Percentiles rank a stretch among this genome's conserved stretches.
These are phyloP conservation scores for Lepus oiostolus DNA, from an alignment of 2,797 vertebrate genomes.

Conservation along the genomic window DNA sequence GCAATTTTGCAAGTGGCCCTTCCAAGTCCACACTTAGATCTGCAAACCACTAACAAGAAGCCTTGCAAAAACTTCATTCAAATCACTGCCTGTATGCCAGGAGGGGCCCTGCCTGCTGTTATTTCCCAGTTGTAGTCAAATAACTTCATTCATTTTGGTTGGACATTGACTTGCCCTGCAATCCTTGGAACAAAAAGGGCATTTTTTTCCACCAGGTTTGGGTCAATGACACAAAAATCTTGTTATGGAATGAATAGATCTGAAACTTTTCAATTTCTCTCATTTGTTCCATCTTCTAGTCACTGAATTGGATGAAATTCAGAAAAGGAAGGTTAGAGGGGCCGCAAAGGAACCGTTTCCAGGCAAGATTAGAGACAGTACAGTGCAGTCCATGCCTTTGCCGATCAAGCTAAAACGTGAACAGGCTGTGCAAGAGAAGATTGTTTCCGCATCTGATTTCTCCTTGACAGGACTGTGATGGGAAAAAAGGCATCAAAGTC, in stretches of 20 bases:
- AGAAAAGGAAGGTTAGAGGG: not conserved
- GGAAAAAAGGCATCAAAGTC: not conserved
- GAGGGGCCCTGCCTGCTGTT: not conserved
- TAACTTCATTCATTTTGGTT: constrained; percentile 28
- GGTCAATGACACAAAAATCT: constrained; percentile 22
- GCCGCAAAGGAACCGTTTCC: not conserved
- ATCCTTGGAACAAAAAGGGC: not conserved
- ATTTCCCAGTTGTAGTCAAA: constrained; percentile 1
- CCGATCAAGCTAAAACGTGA: not conserved
- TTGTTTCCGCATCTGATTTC: not conserved
- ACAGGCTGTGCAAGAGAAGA: not conserved
- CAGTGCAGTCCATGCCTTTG: not conserved
- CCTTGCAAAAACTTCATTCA: not conserved
- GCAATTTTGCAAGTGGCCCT: constrained; percentile 17
- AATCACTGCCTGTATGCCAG: not conserved
- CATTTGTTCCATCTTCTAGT: constrained; percentile 3
- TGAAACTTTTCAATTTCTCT: not conserved
- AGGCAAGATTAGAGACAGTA: not conserved
- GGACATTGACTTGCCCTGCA: not conserved
- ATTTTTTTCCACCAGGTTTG: not conserved
- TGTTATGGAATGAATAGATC: not conserved
- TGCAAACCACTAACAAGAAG: not conserved
- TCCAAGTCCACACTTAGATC: not conserved
- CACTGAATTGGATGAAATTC: not conserved
- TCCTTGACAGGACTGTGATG: not conserved